These are phyloP conservation scores for Alcedo atthis DNA, from an alignment of 2,797 vertebrate genomes.

Conservation along the genomic window DNA sequence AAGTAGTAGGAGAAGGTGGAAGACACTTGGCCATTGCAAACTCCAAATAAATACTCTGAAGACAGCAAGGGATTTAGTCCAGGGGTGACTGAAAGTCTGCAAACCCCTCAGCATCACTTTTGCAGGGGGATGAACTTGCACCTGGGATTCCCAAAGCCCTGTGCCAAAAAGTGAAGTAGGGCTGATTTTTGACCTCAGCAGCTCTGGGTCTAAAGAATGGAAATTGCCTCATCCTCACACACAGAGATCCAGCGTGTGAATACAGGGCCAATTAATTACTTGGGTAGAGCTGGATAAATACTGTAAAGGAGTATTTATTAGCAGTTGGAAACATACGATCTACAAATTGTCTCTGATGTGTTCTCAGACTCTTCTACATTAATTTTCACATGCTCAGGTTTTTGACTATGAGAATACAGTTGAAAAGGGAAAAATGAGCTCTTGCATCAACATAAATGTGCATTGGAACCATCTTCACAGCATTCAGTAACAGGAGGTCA, in stretches of 20 bases:
- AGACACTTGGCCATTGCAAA: background rate
- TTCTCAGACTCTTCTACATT: background rate
- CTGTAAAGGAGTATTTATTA: slow-evolving; percentile 41
- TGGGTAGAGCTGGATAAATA: slow-evolving; percentile 36
- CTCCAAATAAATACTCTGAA: background rate
- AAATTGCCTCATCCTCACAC: slow-evolving; percentile 10
- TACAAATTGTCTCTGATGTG: slow-evolving; percentile 46
- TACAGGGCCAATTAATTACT: slow-evolving; percentile 38
- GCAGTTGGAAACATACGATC: slow-evolving; percentile 19
- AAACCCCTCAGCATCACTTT: rapidly evolving
- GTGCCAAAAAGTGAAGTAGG: background rate
- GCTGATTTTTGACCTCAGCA: background rate
- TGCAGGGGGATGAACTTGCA: rapidly evolving
- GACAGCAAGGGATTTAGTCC: no score
- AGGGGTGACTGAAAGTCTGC: rapidly evolving
- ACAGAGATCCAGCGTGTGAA: background rate
- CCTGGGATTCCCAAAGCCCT: background rate
- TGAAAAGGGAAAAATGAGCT: slow-evolving; percentile 13
- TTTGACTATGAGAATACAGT: background rate
- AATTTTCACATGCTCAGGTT: slow-evolving; percentile 30
- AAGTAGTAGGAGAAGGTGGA: background rate
- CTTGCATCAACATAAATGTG: background rate
- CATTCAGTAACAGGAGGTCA: background rate
- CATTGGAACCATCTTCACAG: background rate
- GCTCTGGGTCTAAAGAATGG: slow-evolving; percentile 20